Base-by-base conservation (phyloP, 2,888 invertebrate species). In the Epirrhoe alternata region DNA sequence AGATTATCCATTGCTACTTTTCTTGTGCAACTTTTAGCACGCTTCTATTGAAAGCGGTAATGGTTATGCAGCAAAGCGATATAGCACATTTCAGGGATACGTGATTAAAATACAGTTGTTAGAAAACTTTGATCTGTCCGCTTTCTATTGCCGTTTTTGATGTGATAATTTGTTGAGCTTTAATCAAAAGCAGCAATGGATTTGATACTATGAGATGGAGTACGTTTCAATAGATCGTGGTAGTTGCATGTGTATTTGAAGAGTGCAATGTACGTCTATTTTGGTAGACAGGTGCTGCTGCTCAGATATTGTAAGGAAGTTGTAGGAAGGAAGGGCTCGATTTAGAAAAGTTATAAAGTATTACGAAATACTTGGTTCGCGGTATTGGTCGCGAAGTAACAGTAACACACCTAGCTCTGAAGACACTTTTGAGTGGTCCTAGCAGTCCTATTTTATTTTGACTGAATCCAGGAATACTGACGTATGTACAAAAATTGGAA, bases 181-280 rank as follows among this genome's bases (percentile, higher is more conserved):
- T 0, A 12, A 24, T 4, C 30, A 12, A 33, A 52, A 54, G 6
- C 30, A 42, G 76, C 33, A 67, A 71, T 81, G 80, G 65, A 73
- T 56, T 10, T 5, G 10, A 8, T 50, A 45, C 3, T 56, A 16
- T 6, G 4, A 42, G 66, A 57, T 66, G 38, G 3, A 33, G 38
- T 60, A 30, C 16, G 31, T 53, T 61, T 52, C 38, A 49, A 17
- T 3, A 2, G 1, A 6, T 47, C 1, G 24, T 59, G 67, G 71
- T 67, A 66, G 63, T 59, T 73, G 81, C 78, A 81, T 80, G 80
- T 85, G 80, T 42, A 42, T 42, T 61, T 38, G 66, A n/a, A 38
- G 82, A 79, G 88, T 86, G 88, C 88, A 87, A 80, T 84, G 88
- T 74, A 86, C 89, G 73, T 58, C 81, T 89, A 89, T 89, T 87